Conservation (phyloP, 2,888 invertebrate genomes). For the Agonum fuliginosum region DNA sequence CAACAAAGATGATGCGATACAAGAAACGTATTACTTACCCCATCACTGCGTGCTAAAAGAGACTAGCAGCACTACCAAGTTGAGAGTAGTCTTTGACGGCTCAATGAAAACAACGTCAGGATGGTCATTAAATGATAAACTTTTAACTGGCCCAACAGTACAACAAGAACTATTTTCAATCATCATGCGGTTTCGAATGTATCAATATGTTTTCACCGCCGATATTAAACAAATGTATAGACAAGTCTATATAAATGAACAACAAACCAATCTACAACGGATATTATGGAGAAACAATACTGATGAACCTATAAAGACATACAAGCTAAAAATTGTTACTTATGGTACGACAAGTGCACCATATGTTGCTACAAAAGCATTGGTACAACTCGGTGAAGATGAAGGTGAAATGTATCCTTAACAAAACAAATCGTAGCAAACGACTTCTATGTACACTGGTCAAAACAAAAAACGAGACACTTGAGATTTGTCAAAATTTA, state of each 20-base stretch:
- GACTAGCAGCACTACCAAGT: constrained; percentile 1
- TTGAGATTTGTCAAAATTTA: too few relatives aligned
- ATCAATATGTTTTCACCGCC: not conserved
- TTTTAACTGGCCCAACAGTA: constrained; percentile 4
- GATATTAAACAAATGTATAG: constrained; percentile 31
- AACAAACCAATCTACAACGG: not conserved
- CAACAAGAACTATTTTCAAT: constrained; percentile 17
- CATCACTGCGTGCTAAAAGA: constrained; percentile 22
- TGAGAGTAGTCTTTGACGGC: constrained; percentile 28
- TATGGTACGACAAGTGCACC: too few relatives aligned
- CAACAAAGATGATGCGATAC: not conserved
- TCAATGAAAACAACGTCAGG: constrained; percentile 6
- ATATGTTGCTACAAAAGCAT: too few relatives aligned
- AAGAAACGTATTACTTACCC: not conserved
- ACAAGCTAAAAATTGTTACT: too few relatives aligned
- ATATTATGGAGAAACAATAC: not conserved
- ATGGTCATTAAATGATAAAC: constrained; percentile 2
- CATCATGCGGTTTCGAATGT: constrained; percentile 3
- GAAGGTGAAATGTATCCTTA: too few relatives aligned
- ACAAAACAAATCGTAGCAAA: too few relatives aligned
- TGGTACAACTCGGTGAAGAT: too few relatives aligned
- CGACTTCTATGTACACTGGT: too few relatives aligned
- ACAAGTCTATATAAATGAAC: not conserved
- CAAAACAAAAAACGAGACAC: too few relatives aligned
- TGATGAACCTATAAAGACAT: too few relatives aligned